Evolutionary conservation across 1,140 invertebrate species (phyloP).

Genomic region (Drosophila pruinosa): DNA sequence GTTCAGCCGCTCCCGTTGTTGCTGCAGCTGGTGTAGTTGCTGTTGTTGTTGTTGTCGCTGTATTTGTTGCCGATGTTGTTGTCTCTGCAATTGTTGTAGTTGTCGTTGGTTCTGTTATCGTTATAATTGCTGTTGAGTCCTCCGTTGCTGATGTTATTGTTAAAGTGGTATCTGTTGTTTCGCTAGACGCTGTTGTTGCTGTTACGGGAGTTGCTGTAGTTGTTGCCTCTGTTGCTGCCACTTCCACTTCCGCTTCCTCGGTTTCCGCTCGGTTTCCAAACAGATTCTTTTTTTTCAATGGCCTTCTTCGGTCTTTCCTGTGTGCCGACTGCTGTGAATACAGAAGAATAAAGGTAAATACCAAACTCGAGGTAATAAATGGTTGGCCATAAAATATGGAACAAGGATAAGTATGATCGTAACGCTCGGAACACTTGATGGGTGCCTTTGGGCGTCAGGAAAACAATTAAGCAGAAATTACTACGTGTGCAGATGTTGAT

Average conservation of each 20-base stretch:
- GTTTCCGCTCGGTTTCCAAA: constrained; percentile 32
- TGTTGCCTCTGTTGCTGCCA: constrained; percentile 33
- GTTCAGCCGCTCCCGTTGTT: constrained; percentile 46
- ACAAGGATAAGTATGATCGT: neutral
- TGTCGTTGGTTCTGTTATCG: constrained; percentile 21
- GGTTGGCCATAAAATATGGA: too few relatives aligned
- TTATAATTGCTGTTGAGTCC: constrained; percentile 7
- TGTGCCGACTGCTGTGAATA: constrained; percentile 50
- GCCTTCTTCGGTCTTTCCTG: constrained; percentile 59
- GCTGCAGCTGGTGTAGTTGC: constrained; percentile 23
- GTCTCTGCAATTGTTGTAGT: constrained; percentile 2
- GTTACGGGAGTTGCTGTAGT: constrained; percentile 1
- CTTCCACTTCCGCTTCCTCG: constrained; percentile 44
- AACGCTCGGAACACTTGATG: neutral
- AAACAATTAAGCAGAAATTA: constrained; percentile 52
- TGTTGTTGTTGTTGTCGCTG: constrained; percentile 16
- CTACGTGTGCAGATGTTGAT: constrained; percentile 9
- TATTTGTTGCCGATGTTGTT: constrained; percentile 2
- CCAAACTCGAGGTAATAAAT: neutral
- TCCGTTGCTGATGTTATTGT: constrained; percentile 1
- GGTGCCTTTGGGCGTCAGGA: constrained; percentile 24
- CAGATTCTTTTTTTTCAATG: constrained; percentile 56
- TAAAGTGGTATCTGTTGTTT: constrained; percentile 9
- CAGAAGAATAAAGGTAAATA: neutral
- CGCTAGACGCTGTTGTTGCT: constrained; percentile 21